Base-by-base conservation (phyloP, 2,888 invertebrate genomes). In the Dryocosmus kuriphilus region DNA sequence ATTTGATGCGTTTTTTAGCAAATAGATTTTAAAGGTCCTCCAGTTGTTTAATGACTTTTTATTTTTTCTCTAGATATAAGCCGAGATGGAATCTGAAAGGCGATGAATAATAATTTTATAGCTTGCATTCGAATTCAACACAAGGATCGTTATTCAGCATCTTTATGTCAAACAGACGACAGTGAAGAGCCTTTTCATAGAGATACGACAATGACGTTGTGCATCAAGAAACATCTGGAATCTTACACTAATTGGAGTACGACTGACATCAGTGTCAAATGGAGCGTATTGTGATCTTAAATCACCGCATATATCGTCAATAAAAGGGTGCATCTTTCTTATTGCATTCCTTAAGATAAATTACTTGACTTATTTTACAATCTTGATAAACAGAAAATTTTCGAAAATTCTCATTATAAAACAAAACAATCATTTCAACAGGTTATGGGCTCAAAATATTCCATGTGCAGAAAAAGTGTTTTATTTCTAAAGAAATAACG, bases 211-310 rank as follows among this genome's bases (percentile, higher is more conserved):
- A 75, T 75, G 75, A 61, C 61, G 74, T 75, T 46, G 62, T 61
- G 65, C 77, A 74, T 67, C 63, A 79, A 63, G 75, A 51, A 60
- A 38, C 75, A 75, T 19, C 19, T 55, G 75, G 79, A 79, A 77
- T 79, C 80, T 71, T 77, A 19, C 76, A 38, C 74, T 79, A 80
- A 80, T 80, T 79, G 77, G 75, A 77, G 73, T 75, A 77, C 75
- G 71, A 63, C 73, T 77, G 79, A 77, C 79, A 80, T 77, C 74
- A 51, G 77, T 57, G 75, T 38, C 80, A 80, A 78, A 46, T 75
- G 73, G 55, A 77, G 55, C 73, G 41, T 73, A 27, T 71, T 71
- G 71, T 30, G 27, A 30, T 71, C 30, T 71, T 71, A 71, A 71
- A 71, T 71, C 71, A 71, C 51, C 51, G 24, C 71, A 51, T n/a